A percentile compares a stretch with the other conserved stretches of the same genome.
These are phyloP conservation scores for Cantharis lateralis DNA, from an alignment of 2,888 invertebrate genomes.

Conservation along the genomic window DNA sequence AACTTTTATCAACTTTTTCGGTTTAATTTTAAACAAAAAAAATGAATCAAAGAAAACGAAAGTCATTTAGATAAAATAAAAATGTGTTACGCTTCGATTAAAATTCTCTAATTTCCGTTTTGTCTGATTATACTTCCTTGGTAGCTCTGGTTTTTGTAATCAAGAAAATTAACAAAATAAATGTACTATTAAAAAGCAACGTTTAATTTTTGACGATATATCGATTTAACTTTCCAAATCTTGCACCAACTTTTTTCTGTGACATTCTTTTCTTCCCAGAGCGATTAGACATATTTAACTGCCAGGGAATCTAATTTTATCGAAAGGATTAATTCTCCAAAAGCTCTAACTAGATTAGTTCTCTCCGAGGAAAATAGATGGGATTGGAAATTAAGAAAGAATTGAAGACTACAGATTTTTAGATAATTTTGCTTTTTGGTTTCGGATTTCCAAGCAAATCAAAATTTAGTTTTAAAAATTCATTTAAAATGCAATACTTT, in stretches of 20 bases:
- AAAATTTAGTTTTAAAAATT: neutral
- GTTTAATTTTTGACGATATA: neutral
- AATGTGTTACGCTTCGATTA: neutral
- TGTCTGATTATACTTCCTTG: neutral
- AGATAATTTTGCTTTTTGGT: neutral
- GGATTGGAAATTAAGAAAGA: neutral
- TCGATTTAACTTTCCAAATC: neutral
- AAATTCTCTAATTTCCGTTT: conserved; percentile 1
- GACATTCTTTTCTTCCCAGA: neutral
- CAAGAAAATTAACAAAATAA: conserved; percentile 3
- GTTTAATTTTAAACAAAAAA: neutral
- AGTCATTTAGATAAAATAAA: conserved; percentile 8
- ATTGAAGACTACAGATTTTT: neutral
- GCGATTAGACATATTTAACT: neutral
- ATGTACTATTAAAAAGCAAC: neutral
- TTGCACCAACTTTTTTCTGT: neutral
- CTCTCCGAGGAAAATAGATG: neutral
- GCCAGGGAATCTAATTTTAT: neutral
- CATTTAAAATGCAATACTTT: neutral
- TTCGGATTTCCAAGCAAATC: neutral
- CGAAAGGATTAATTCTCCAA: neutral
- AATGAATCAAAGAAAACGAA: neutral
- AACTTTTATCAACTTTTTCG: neutral
- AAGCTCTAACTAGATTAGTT: neutral
- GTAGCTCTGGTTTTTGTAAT: neutral